Evolutionary conservation across 2,797 vertebrate species (phyloP).

Genomic region (Urocyon cinereoargenteus): DNA sequence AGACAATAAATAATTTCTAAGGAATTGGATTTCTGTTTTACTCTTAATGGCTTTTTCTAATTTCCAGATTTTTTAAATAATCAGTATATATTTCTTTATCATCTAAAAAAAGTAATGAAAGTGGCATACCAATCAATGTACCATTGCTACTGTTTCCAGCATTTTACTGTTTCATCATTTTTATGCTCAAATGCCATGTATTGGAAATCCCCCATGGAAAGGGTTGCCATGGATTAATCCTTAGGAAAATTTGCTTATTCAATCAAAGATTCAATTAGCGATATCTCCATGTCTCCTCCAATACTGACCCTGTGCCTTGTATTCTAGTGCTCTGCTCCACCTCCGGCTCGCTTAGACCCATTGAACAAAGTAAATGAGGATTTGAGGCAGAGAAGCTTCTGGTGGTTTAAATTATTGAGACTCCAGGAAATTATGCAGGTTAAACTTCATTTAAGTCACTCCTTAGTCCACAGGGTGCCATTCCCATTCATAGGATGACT

Average conservation of each 20-base stretch:
- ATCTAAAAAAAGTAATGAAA: neutral
- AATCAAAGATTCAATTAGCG: neutral
- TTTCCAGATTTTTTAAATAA: constrained; percentile 14
- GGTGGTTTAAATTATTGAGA: neutral
- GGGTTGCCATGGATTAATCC: neutral
- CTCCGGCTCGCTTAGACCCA: neutral
- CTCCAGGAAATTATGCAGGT: neutral
- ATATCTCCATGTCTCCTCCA: neutral
- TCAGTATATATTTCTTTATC: neutral
- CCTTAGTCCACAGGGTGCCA: neutral
- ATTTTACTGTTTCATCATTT: constrained; percentile 13
- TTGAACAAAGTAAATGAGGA: neutral
- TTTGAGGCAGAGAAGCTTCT: neutral
- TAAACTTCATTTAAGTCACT: neutral
- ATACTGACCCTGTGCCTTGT: neutral
- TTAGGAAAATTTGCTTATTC: neutral
- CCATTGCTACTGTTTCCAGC: neutral
- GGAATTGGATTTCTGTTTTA: neutral
- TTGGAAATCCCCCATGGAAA: neutral
- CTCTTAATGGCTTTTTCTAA: neutral
- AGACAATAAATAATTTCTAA: neutral
- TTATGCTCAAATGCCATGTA: neutral
- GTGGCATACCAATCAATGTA: neutral
- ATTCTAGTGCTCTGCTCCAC: neutral
- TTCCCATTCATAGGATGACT: neutral